These are phyloP conservation scores for Ischnura elegans DNA, from an alignment of 2,888 invertebrate genomes.

Conservation along the genomic window DNA sequence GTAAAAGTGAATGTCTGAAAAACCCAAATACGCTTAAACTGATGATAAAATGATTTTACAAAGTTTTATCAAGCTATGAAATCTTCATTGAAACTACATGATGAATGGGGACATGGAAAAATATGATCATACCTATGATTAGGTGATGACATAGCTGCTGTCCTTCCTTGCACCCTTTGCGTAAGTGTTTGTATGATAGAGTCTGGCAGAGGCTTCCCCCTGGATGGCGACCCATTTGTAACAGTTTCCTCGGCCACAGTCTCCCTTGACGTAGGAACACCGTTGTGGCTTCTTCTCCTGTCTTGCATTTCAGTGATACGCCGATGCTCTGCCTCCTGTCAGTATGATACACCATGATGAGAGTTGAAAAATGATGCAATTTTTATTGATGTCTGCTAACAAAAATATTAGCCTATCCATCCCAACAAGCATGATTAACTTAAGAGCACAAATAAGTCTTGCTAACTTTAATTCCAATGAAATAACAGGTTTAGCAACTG, in stretches of 20 bases:
- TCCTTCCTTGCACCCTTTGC: constrained; percentile 84
- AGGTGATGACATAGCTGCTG: constrained; percentile 39
- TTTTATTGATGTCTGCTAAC: too few species aligned
- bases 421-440: too few species aligned
- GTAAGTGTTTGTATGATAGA: constrained; percentile 85
- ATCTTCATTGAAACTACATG: too few species aligned
- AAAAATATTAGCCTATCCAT: too few species aligned
- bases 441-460: too few species aligned
- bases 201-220: constrained; percentile 85
- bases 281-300: constrained; percentile 72
- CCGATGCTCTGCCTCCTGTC: constrained; percentile 93
- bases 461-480: too few species aligned
- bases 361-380: constrained; percentile 70
- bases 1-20: too few species aligned
- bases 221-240: constrained; percentile 75
- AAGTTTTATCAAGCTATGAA: too few species aligned
- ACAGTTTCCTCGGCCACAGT: constrained; percentile 68
- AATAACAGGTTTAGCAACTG: too few species aligned
- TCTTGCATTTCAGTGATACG: constrained; percentile 85
- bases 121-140: constrained; percentile 56
- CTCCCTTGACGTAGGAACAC: constrained; percentile 39
- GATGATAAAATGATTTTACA: background rate
- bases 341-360: constrained; percentile 69
- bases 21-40: too few species aligned
- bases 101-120: too few species aligned